Percentiles rank a stretch among this genome's conserved stretches.
Evolutionary conservation across 2,113 vertebrate genomes (phyloP).

Genomic region (Gobiocypris rarus): DNA sequence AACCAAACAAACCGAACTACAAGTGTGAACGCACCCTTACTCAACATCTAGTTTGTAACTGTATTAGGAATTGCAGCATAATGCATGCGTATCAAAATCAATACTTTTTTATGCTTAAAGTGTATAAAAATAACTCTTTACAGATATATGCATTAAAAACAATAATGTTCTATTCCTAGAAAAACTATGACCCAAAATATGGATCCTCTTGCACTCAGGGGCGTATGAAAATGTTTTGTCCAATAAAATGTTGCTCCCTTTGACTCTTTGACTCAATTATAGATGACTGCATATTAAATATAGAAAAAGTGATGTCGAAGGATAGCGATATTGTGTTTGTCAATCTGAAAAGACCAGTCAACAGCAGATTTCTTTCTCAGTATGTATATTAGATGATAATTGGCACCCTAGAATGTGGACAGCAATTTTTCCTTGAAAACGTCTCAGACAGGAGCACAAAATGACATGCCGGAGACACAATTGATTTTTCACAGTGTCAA

Average conservation of each 20-base stretch:
- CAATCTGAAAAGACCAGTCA: neutral
- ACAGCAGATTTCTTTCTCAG: neutral
- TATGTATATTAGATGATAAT: constrained; percentile 9
- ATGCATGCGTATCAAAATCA: neutral
- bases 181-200: neutral
- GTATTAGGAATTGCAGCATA: neutral
- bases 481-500: constrained; percentile 47
- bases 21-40: too few relatives aligned
- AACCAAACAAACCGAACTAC: too few relatives aligned
- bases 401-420: constrained; percentile 1
- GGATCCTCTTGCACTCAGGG: neutral
- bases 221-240: neutral
- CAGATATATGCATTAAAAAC: too few relatives aligned
- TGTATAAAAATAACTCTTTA: too few relatives aligned
- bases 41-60: neutral
- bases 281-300: neutral
- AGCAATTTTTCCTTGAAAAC: neutral
- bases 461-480: constrained; percentile 26
- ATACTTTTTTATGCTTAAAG: too few relatives aligned
- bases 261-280: neutral
- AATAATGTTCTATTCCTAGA: neutral
- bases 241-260: neutral
- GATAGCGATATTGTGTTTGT: constrained; percentile 11
- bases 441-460: neutral
- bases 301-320: neutral